These are phyloP conservation scores for Galendromus occidentalis DNA, from an alignment of 1,140 invertebrate species.

Conservation along the genomic window DNA sequence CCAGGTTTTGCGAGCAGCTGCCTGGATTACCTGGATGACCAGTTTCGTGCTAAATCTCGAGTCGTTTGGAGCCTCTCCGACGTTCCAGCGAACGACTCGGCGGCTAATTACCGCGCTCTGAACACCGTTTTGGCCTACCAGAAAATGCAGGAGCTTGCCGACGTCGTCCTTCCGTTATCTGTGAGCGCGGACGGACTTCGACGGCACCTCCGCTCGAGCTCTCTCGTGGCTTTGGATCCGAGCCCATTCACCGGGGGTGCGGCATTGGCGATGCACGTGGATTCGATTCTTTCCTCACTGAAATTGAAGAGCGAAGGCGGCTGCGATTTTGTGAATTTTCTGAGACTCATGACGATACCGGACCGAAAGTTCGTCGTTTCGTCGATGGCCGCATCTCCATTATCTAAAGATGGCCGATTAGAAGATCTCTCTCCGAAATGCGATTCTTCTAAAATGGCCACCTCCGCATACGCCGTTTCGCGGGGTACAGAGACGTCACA, in stretches of 20 bases:
- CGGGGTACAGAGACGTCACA: background rate
- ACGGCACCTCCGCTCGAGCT: background rate
- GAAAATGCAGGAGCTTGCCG: background rate
- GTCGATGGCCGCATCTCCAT: background rate
- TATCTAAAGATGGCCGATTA: background rate
- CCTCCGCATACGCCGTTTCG: background rate
- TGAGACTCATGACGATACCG: background rate
- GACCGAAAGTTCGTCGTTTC: background rate
- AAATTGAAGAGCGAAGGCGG: background rate
- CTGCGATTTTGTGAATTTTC: background rate
- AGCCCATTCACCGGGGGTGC: background rate
- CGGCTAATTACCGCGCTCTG: background rate
- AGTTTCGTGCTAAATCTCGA: background rate
- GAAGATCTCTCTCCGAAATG: background rate
- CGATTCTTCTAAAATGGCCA: background rate
- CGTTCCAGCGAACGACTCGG: background rate
- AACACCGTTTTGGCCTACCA: background rate
- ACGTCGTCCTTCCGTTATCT: background rate
- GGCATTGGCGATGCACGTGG: background rate
- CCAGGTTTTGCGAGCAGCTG: background rate
- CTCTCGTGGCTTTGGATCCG: background rate
- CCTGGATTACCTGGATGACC: background rate
- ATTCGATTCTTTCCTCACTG: background rate
- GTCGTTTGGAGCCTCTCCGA: background rate
- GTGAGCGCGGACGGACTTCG: background rate